Evolutionary conservation across 2,888 invertebrate genomes (phyloP), one percentile per base, ranked within the genome.

Genomic region (Polydesmus complanatus): DNA sequence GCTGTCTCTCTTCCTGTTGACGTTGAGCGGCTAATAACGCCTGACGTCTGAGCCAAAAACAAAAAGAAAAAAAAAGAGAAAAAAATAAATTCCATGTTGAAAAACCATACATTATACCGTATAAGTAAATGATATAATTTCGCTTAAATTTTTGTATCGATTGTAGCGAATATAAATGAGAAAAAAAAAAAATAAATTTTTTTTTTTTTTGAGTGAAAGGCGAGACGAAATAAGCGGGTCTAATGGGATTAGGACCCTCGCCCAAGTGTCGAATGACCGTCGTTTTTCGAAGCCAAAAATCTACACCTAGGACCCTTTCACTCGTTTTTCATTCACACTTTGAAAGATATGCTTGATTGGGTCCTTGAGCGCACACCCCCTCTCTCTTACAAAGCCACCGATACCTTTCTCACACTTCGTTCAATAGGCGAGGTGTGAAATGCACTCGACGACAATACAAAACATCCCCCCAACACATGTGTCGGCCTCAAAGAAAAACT

Each of bases 21-120:
- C 74, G 76, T 68, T 75, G 76, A 56, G 78, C 71, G 73, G 79
- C 76, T 69, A 75, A 67, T 66, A 75, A 74, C 70, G 87, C 86
- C 77, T 88, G 87, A 78, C 71, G 66, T 63, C 88, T 87, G 83
- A 77, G 61, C 65, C 62, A 61, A 37, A 54, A 25, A 37, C 37
- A 37, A 5, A 37, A 37, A 8, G 14, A 37, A 37, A 37, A 5
- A 37, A n/a, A 22, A 8, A 8, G n/a, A 22, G n/a, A 22, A 8
- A n/a, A 22, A 8, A 22, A 8, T 52, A 11, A 52, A 11, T 21
- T 11, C n/a, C 22, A 52, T 11, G n/a, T 52, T 21, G 52, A 52
- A 22, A n/a, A 52, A n/a, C n/a, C n/a, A 52, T 8, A 52, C 5
- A 19, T n/a, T n/a, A n/a, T n/a, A n/a, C n/a, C n/a, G n/a, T n/a